Percentiles rank a stretch among this genome's conserved stretches.
phyloP scores from a whole-genome alignment of 2,113 vertebrate species.

The Solea solea region DNA sequence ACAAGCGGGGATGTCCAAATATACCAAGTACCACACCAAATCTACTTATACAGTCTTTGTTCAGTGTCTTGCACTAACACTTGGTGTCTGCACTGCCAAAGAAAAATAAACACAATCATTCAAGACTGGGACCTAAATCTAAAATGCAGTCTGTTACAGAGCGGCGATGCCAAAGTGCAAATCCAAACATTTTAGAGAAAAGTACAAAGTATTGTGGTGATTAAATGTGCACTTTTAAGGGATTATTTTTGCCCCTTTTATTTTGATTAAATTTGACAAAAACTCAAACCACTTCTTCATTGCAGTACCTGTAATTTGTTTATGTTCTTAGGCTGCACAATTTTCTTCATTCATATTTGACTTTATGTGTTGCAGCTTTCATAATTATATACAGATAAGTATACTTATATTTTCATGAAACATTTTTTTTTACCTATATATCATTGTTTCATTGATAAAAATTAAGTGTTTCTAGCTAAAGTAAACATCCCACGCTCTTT shows the following conservation, averaged over 20 bases:
- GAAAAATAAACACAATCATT: conserved; percentile 66
- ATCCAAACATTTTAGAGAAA: conserved; percentile 24
- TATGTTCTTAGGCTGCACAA: too few relatives aligned
- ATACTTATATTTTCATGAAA: too few relatives aligned
- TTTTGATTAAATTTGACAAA: too few relatives aligned
- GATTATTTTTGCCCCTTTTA: background rate
- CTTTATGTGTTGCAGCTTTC: too few relatives aligned
- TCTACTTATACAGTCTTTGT: conserved; percentile 62
- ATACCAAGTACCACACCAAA: conserved; percentile 55
- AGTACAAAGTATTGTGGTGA: background rate
- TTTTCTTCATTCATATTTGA: too few relatives aligned
- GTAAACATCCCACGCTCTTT: background rate
- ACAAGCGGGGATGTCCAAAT: conserved; percentile 61
- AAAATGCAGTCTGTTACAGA: background rate
- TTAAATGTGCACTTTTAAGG: conserved; percentile 9
- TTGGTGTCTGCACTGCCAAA: conserved; percentile 50
- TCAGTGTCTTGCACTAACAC: conserved; percentile 56
- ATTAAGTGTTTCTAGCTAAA: conserved; percentile 13
- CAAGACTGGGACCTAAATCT: conserved; percentile 38
- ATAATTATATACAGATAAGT: too few relatives aligned
- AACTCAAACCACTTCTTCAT: background rate
- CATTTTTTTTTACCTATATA: too few relatives aligned
- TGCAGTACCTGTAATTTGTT: background rate
- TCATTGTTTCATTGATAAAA: too few relatives aligned
- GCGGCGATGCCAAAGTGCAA: conserved; percentile 7